Evolutionary conservation across 1,140 invertebrate species (phyloP).

Genomic region (Hylyphantes graminicola): DNA sequence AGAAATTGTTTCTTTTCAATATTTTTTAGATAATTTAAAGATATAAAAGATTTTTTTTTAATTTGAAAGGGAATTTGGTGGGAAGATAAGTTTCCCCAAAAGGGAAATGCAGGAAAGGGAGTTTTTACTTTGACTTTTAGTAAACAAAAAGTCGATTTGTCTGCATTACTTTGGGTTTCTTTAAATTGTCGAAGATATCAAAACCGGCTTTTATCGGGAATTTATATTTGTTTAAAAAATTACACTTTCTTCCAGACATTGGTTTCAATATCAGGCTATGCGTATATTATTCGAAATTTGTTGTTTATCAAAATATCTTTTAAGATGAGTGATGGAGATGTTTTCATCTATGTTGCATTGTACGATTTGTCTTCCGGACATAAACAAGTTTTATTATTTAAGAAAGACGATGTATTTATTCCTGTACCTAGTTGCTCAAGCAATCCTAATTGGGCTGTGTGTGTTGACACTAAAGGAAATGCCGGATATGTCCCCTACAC

Average conservation of each 20-base stretch:
- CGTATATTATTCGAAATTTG: neutral
- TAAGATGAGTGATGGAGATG: slow-evolving; percentile 25
- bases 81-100: neutral
- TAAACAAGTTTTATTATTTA: slow-evolving; percentile 44
- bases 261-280: slow-evolving; percentile 1
- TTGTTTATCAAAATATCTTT: neutral
- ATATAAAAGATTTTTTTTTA: neutral
- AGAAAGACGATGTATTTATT: slow-evolving; percentile 43
- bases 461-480: slow-evolving; percentile 36
- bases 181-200: neutral
- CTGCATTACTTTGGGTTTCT: slow-evolving; percentile 16
- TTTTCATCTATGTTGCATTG: slow-evolving; percentile 36
- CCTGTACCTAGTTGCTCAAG: slow-evolving; percentile 17
- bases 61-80: neutral
- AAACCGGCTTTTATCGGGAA: neutral
- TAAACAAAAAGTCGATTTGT: slow-evolving; percentile 23
- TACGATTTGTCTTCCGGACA: slow-evolving; percentile 36
- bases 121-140: neutral
- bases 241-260: neutral
- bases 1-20: neutral
- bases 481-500: slow-evolving; percentile 47
- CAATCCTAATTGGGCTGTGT: slow-evolving; percentile 56
- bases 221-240: neutral
- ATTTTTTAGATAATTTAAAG: neutral
- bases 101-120: neutral